phyloP scores from a whole-genome alignment of 1,140 invertebrate species.

The Argopecten irradians region DNA sequence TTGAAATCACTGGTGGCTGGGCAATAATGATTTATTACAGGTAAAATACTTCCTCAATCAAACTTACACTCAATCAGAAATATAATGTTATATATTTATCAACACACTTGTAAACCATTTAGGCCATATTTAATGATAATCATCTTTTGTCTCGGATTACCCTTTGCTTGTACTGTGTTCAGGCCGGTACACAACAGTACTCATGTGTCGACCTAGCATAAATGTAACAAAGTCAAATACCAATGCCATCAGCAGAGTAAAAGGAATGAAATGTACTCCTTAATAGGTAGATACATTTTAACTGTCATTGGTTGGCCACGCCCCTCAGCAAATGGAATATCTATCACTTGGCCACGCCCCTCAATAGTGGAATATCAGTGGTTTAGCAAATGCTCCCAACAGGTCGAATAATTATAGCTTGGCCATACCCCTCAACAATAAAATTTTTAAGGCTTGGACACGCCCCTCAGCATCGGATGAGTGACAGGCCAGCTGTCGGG shows the following conservation, averaged over 20 bases:
- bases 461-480: constrained; percentile 67
- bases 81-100: not conserved
- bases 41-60: not conserved
- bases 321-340: too few species aligned
- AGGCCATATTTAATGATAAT: not conserved
- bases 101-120: not conserved
- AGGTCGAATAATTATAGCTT: too few species aligned
- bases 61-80: not conserved
- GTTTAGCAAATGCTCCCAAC: too few species aligned
- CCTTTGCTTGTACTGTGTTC: too few species aligned
- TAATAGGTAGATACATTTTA: not conserved
- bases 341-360: constrained; percentile 50
- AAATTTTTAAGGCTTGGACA: constrained; percentile 40
- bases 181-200: too few species aligned
- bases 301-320: not conserved
- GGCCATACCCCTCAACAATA: too few species aligned
- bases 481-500: constrained; percentile 75
- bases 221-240: too few species aligned
- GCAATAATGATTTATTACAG: not conserved
- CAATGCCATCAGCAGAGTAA: too few species aligned
- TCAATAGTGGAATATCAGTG: constrained; percentile 72
- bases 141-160: not conserved
- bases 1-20: too few species aligned
- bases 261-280: too few species aligned
- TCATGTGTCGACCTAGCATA: too few species aligned